Base-by-base conservation (phyloP, 2,797 vertebrate genomes). In the Siniperca obscura region DNA sequence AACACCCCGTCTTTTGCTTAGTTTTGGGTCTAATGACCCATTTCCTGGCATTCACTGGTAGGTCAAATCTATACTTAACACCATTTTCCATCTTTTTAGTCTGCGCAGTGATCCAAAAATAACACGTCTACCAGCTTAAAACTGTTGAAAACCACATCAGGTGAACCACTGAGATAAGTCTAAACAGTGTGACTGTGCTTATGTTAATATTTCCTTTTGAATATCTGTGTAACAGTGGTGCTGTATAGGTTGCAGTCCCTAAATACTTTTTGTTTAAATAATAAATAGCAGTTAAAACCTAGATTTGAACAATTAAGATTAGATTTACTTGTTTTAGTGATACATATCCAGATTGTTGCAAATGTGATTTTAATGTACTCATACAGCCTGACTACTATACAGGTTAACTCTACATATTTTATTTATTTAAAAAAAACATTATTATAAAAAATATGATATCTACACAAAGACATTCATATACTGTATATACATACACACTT, bases 21-120 rank as follows among this genome's bases (percentile, higher is more conserved):
- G 75, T 89, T 92, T 93, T 81, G 87, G 84, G 84, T 84, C 79
- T 86, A 90, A 89, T 93, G 90, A 90, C 89, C 89, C 73, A 90
- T 88, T 94, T 93, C 84, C 92, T 80, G 78, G 27, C 48, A 44
- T 91, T 90, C 69, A 17, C 57, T 73, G 66, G 36, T 52, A 78
- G 86, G 77, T 91, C 91, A 89, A 22, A 90, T 90, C 86, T 81
- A 89, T 90, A 89, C 62, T 76, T 48, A 83, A 76, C 80, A 56
- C 71, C 70, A 50, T 86, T 91, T 91, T 69, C 83, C 53, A 56
- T 56, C 75, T 66, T 84, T 85, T 87, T 70, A 86, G 72, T 78
- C 8, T 1, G 74, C 17, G 56, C 76, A 85, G 48, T 25, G 69
- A 86, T 83, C 76, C 75, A 89, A 72, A 84, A 74, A 44, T 68